Evolutionary conservation across 2,888 invertebrate species (phyloP).

Genomic region (Automeris io): DNA sequence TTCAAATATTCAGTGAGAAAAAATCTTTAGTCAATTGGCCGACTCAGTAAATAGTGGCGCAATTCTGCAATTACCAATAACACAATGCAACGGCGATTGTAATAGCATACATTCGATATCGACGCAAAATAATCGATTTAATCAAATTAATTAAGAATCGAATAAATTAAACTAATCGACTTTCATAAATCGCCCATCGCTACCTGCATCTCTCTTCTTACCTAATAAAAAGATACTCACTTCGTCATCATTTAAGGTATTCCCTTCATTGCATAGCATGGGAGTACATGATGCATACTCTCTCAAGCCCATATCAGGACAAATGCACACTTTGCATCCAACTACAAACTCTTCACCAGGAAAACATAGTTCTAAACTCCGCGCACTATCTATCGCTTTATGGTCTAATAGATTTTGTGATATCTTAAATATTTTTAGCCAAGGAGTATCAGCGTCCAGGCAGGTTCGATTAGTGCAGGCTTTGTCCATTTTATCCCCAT

Average conservation of each 20-base stretch:
- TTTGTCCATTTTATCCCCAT: constrained; percentile 46
- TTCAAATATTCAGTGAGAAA: too few relatives aligned
- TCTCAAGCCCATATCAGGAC: constrained; percentile 59
- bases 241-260: constrained; percentile 14
- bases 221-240: too few relatives aligned
- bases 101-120: too few relatives aligned
- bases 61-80: too few relatives aligned
- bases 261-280: constrained; percentile 31
- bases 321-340: constrained; percentile 60
- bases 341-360: constrained; percentile 58
- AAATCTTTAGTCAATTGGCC: too few relatives aligned
- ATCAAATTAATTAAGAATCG: too few relatives aligned
- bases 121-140: too few relatives aligned
- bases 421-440: constrained; percentile 46
- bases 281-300: constrained; percentile 49
- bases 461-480: constrained; percentile 54
- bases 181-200: too few relatives aligned
- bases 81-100: too few relatives aligned
- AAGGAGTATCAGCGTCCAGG: constrained; percentile 29
- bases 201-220: too few relatives aligned
- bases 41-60: too few relatives aligned
- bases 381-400: constrained; percentile 22
- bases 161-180: too few relatives aligned
- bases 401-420: constrained; percentile 38
- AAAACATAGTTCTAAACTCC: constrained; percentile 51